Base-by-base conservation (phyloP, 2,113 vertebrate species). In the Trochalopteron elliotii region DNA sequence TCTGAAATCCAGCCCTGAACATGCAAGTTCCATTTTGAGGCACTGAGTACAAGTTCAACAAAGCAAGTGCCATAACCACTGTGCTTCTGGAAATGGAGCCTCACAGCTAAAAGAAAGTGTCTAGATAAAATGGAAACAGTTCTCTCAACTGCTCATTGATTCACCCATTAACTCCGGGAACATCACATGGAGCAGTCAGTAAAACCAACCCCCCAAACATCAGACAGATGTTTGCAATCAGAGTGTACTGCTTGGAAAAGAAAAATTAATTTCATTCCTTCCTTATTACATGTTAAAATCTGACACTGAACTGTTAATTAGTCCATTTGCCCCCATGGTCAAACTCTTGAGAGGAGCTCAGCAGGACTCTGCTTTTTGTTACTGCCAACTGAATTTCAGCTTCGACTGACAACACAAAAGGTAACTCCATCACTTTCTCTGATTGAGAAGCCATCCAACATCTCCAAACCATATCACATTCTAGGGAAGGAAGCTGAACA, bases 1-100 rank as follows among this genome's bases (percentile, higher is more conserved):
- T 97, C 82, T 2, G 52, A 96, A 93, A 95, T 95, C 96, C 95
- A 97, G 88, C 93, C 93, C 77, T 80, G 83, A 95, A 97, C 93
- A 94, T 93, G 75, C 82, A 82, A 96, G 84, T 91, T 96, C 90
- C 90, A 95, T 96, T 95, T 65, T 63, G 81, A 97, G 83, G 93
- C 89, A 81, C 72, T 3, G 55, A 93, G 83, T 74, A 77, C 94
- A 96, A 97, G 83, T 55, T 91, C 28, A 96, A 96, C 71, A 95
- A 96, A 92, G 86, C 61, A 67, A 95, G 91, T 84, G 96, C 94
- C 92, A 95, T 89, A 96, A 91, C 59, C 76, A 71, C 82, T 70
- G 25, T 7, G 55, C 67, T 84, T 78, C 8, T 90, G 90, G 87
- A 94, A 93, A 89, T 47, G 44, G 50, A 89, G 78, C 86, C 81